Conservation (phyloP, 2,113 vertebrate species). For the Lophius piscatorius region DNA sequence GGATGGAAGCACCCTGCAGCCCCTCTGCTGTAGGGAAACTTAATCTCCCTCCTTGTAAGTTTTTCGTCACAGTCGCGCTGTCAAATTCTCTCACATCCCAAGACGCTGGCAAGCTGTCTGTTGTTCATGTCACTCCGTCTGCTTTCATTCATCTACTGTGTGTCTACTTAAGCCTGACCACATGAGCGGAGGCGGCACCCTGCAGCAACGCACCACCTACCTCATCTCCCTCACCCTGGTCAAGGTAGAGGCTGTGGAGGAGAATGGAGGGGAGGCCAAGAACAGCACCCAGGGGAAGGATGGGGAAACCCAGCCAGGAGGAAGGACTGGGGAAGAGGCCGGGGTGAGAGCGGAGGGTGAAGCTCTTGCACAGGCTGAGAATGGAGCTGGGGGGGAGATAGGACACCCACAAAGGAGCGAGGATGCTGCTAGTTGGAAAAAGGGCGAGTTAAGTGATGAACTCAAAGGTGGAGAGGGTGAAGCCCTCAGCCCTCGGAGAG, state of each 20-base stretch:
- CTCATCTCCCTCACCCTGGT: slow-evolving; percentile 95
- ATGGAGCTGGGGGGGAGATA: slow-evolving; percentile 25
- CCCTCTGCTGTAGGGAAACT: slow-evolving; percentile 58
- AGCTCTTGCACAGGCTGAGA: slow-evolving; percentile 27
- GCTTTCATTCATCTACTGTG: slow-evolving; percentile 63
- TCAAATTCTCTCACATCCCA: slow-evolving; percentile 39
- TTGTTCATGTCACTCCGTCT: slow-evolving; percentile 38
- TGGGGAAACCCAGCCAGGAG: slow-evolving; percentile 21
- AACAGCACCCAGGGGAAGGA: slow-evolving; percentile 51
- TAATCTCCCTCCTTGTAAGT: slow-evolving; percentile 35
- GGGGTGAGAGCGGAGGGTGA: slow-evolving; percentile 8
- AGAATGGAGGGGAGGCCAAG: slow-evolving; percentile 74
- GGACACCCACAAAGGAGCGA: slow-evolving; percentile 20
- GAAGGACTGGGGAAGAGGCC: slow-evolving; percentile 8
- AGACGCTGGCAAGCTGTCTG: slow-evolving; percentile 35
- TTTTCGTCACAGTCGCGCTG: slow-evolving; percentile 19
- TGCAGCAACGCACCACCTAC: slow-evolving; percentile 94
- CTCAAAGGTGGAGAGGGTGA: slow-evolving; percentile 48
- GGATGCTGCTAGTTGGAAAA: slow-evolving; percentile 19
- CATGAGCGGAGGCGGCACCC: slow-evolving; percentile 86
- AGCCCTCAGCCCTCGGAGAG: slow-evolving; percentile 44
- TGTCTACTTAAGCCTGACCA: slow-evolving; percentile 73
- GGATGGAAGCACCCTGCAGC: slow-evolving; percentile 54
- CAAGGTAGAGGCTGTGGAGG: slow-evolving; percentile 88
- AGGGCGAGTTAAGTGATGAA: slow-evolving; percentile 23